Evolutionary conservation across 2,888 invertebrate genomes (phyloP), one percentile per base, ranked within the genome.

Genomic region (Melanotus villosus): DNA sequence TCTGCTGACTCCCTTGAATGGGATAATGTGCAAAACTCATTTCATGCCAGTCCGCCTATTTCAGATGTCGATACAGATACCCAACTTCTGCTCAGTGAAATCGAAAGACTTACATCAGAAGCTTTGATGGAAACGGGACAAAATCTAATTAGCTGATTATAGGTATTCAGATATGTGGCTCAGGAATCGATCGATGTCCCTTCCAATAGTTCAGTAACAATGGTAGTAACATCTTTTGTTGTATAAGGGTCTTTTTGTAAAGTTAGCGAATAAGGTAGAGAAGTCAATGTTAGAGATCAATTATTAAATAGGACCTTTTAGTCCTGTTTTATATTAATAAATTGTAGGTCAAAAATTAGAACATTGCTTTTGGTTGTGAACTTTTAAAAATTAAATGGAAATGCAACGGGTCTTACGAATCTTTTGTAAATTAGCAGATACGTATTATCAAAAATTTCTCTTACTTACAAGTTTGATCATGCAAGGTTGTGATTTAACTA

Each of bases 1-100:
- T 90, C 90, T 6, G 90, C 90, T 3, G 89, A 90, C 78, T 91
- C 91, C 1, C 84, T 91, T 50, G 91, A 91, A 82, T 91, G 91
- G 91, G 91, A 91, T 79, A 87, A 87, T 32, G 87, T 89, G 1
- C 89, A 89, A 70, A 83, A 85, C 34, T 78, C 81, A 0, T 70
- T 77, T 41, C 80, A 81, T 32, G 76, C 76, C n/a, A 82, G 81
- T 72, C 80, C 83, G 56, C 87, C 84, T 16, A 84, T 86, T 81
- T 82, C 83, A 0, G 88, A 88, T 75, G 81, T 90, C 72, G 91
- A 91, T 76, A 85, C 88, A 21, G 91, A 91, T 79, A 91, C 91
- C 5, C 88, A 90, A 73, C 88, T 89, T 77, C 82, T 91, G 65
- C 82, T 91, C 68, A 88, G 88, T 77, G 91, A 91, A 84, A 91